Evolutionary conservation across 2,888 invertebrate genomes (phyloP).

Genomic region (Philaethria dido): DNA sequence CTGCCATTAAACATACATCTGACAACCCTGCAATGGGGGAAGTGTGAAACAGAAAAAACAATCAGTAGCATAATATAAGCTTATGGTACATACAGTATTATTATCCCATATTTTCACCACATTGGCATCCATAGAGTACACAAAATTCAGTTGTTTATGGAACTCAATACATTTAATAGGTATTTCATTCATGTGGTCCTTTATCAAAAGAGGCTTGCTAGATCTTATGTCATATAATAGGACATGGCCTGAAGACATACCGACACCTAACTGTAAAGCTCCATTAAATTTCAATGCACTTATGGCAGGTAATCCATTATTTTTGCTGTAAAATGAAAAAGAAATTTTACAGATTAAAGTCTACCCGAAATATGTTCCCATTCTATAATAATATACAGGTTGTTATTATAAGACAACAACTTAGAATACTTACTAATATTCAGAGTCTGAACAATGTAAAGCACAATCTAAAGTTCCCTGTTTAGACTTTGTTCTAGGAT

Average conservation of each 20-base stretch:
- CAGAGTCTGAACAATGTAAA: conserved; percentile 81
- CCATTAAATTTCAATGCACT: conserved; percentile 92
- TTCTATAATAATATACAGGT: no score
- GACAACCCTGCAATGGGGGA: no score
- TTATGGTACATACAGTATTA: conserved; percentile 85
- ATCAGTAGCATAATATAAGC: background rate
- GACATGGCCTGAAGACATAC: conserved; percentile 97
- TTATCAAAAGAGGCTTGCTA: conserved; percentile 92
- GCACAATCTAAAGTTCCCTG: conserved; percentile 95
- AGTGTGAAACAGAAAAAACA: no score
- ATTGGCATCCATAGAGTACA: conserved; percentile 94
- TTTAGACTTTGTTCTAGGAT: conserved; percentile 91
- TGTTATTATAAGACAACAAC: no score
- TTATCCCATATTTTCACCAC: conserved; percentile 96
- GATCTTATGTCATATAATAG: conserved; percentile 97
- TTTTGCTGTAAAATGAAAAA: conserved; percentile 71
- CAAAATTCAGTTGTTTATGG: conserved; percentile 90
- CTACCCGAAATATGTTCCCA: no score
- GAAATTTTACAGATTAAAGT: background rate
- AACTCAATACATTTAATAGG: conserved; percentile 96
- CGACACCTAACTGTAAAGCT: conserved; percentile 92
- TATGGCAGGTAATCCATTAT: conserved; percentile 87
- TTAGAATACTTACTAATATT: conserved; percentile 67
- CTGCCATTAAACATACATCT: no score
- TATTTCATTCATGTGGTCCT: conserved; percentile 97